Evolutionary conservation across 1,140 invertebrate genomes (phyloP).

Genomic region (Zaprionus vittiger): DNA sequence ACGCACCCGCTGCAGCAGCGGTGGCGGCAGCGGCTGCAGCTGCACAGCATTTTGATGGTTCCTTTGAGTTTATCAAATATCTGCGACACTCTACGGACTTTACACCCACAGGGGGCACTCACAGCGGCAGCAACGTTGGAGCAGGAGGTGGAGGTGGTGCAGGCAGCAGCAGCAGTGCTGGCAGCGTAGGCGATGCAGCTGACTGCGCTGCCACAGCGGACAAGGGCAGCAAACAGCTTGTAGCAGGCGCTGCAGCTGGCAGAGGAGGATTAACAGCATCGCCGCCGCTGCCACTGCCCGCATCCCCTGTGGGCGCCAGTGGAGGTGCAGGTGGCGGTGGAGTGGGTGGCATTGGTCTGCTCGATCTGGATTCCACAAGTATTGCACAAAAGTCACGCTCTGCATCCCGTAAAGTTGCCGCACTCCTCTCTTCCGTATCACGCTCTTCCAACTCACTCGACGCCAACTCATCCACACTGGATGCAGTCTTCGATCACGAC

Average conservation of each 20-base stretch:
- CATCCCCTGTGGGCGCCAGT: constrained; percentile 56
- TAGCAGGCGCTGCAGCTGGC: constrained; percentile 14
- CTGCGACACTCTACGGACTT: constrained; percentile 80
- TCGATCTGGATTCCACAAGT: constrained; percentile 77
- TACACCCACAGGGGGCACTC: constrained; percentile 38
- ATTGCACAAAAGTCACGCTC: constrained; percentile 78
- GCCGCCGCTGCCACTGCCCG: constrained; percentile 51
- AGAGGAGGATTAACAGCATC: constrained; percentile 48
- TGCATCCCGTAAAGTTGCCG: constrained; percentile 75
- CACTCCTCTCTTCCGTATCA: constrained; percentile 77
- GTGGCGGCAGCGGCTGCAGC: constrained; percentile 33
- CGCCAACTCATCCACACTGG: constrained; percentile 61
- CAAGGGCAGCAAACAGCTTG: constrained; percentile 32
- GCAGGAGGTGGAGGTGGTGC: neutral
- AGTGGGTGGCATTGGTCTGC: constrained; percentile 38
- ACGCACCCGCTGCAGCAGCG: constrained; percentile 38
- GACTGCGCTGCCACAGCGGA: constrained; percentile 42
- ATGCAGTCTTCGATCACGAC: constrained; percentile 80
- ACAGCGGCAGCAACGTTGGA: neutral
- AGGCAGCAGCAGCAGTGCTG: constrained; percentile 5
- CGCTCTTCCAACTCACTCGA: constrained; percentile 75
- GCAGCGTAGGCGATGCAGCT: neutral
- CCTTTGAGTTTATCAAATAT: constrained; percentile 83
- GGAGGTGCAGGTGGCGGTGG: constrained; percentile 11
- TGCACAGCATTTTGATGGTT: constrained; percentile 81